Evolutionary conservation across 2,113 vertebrate species (phyloP).

Genomic region (Sigmodon hispidus): DNA sequence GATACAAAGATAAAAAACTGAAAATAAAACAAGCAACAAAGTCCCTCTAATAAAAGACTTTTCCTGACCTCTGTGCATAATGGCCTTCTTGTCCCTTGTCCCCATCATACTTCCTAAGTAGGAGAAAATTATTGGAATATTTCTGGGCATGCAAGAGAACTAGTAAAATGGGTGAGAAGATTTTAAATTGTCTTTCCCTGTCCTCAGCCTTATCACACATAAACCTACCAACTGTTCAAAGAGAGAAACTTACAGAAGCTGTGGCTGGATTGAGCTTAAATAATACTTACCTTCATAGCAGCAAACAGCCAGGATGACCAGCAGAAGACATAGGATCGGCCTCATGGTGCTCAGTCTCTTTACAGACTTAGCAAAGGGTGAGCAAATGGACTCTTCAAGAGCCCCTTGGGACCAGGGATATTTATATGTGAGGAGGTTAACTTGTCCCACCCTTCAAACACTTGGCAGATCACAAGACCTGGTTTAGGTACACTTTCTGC

Average conservation of each 20-base stretch:
- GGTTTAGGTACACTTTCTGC: neutral
- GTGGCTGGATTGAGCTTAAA: neutral
- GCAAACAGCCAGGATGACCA: conserved; percentile 48
- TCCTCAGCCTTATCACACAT: rapidly evolving
- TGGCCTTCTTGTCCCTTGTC: neutral
- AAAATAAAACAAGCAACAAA: neutral
- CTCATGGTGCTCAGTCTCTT: conserved; percentile 50
- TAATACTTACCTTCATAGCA: conserved; percentile 59
- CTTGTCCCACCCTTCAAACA: neutral
- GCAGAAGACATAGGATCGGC: neutral
- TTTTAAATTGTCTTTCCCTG: neutral
- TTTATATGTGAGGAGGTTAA: neutral
- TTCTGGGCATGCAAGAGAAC: neutral
- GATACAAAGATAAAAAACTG: neutral
- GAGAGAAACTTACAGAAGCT: neutral
- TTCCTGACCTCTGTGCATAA: neutral
- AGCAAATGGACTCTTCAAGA: neutral
- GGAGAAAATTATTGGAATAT: neutral
- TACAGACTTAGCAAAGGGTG: neutral
- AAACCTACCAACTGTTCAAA: neutral
- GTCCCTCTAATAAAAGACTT: neutral
- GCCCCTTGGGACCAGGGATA: neutral
- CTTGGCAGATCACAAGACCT: neutral
- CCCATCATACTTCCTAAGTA: neutral
- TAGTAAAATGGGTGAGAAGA: neutral